Base-by-base conservation (phyloP, 64 coral and sea anemone species). In the Trachythela sp. region DNA sequence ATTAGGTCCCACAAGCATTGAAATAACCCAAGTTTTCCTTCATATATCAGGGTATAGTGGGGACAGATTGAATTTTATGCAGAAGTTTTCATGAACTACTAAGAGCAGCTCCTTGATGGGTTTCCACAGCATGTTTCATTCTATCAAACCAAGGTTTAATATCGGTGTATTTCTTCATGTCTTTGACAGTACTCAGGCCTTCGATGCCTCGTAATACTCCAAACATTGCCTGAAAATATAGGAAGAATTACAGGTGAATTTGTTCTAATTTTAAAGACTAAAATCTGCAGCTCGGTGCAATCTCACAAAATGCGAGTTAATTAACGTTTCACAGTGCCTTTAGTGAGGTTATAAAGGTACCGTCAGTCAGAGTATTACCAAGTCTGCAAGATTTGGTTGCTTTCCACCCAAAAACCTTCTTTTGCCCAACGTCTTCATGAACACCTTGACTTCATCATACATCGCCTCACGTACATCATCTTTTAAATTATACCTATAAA, bases 181-280 rank as follows among this genome's bases (percentile, higher is more conserved):
- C 93, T 49, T 93, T 90, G 56, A 92, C 89, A 80, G 92, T 89
- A 87, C 94, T 91, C 41, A 99, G 56, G 4, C 91, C 93, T 89
- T 99, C 96, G n/a, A 99, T 60, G 0, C 96, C 96, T 87, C 93
- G 90, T 38, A 99, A 67, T 13, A 99, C 96, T 39, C 96, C 96
- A 93, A 85, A 99, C 71, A 99, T 89, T 4, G 96, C 93, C 96
- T 99, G 26, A 31, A 88, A 91, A 48, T 51, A 22, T 52, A 54
- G 39, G 32, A 88, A 64, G 41, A 40, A n/a, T n/a, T n/a, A n/a
- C n/a, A n/a, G n/a, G n/a, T n/a, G n/a, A n/a, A n/a, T n/a, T n/a
- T n/a, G n/a, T n/a, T n/a, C n/a, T n/a, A n/a, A n/a, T n/a, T n/a
- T n/a, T n/a, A n/a, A n/a, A n/a, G n/a, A n/a, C n/a, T n/a, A n/a